Percentiles rank a stretch among this genome's conserved stretches.
phyloP scores from a whole-genome alignment of 2,888 invertebrate genomes.

The Chrysolina haemoptera region DNA sequence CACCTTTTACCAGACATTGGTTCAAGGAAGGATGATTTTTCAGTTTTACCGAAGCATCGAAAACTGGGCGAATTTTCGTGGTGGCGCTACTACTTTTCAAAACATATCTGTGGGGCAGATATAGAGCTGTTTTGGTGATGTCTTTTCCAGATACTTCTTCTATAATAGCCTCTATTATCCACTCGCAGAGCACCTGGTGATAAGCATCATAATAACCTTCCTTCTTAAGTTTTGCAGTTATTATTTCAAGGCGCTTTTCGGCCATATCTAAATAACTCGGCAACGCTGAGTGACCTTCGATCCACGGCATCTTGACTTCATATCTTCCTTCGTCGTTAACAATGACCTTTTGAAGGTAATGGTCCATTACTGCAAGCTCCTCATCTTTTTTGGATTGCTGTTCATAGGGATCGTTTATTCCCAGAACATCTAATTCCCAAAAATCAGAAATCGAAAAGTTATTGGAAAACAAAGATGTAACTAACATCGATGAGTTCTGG shows the following conservation, averaged over 20 bases:
- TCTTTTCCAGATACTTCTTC: slow-evolving; percentile 8
- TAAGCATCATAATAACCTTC: not conserved
- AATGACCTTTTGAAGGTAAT: not conserved
- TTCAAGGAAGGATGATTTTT: slow-evolving; percentile 8
- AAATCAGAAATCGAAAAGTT: not conserved
- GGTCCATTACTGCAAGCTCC: not conserved
- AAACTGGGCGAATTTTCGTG: slow-evolving; percentile 58
- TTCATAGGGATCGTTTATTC: slow-evolving; percentile 16
- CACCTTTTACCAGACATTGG: slow-evolving; percentile 57
- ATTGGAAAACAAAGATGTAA: not conserved
- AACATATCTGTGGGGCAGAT: slow-evolving; percentile 56
- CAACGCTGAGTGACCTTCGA: slow-evolving; percentile 12
- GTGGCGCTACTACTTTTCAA: slow-evolving; percentile 51
- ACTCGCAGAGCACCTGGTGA: not conserved
- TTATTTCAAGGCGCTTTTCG: slow-evolving; percentile 26
- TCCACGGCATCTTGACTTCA: slow-evolving; percentile 40
- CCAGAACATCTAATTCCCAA: slow-evolving; percentile 15
- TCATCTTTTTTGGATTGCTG: not conserved
- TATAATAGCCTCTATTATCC: not conserved
- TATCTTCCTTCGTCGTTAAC: slow-evolving; percentile 31
- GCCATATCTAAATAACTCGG: slow-evolving; percentile 32
- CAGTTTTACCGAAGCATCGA: slow-evolving; percentile 55
- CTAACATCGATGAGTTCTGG: not conserved
- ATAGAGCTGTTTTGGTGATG: slow-evolving; percentile 36
- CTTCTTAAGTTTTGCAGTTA: not conserved